Conservation (phyloP, 2,888 invertebrate species). For the Ephialtes manifestator region DNA sequence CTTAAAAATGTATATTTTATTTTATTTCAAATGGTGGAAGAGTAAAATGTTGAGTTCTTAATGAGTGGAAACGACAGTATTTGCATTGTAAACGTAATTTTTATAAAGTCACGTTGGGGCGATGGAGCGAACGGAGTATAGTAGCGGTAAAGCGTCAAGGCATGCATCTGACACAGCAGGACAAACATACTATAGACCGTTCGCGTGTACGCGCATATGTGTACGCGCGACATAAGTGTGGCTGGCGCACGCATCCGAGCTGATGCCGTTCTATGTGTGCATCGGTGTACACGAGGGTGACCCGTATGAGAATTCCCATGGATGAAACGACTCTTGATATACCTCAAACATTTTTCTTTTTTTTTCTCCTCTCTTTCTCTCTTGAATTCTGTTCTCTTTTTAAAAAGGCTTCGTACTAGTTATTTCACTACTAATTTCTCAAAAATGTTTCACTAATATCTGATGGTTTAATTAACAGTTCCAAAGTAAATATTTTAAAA, state of each 20-base stretch:
- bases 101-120: slow-evolving; percentile 15
- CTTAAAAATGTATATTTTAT: background rate
- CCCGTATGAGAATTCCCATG: slow-evolving; percentile 70
- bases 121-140: slow-evolving; percentile 23
- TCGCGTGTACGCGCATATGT: slow-evolving; percentile 71
- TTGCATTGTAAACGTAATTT: background rate
- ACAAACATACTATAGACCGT: slow-evolving; percentile 62
- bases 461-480: no score
- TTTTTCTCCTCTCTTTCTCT: slow-evolving; percentile 2
- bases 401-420: no score
- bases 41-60: background rate
- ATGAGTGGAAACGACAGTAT: background rate
- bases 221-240: slow-evolving; percentile 84
- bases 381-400: no score
- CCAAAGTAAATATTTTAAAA: no score
- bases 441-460: no score
- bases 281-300: slow-evolving; percentile 36
- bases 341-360: slow-evolving; percentile 29
- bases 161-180: slow-evolving; percentile 68
- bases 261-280: slow-evolving; percentile 70
- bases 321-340: slow-evolving; percentile 63
- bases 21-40: background rate
- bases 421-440: no score
- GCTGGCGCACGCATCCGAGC: slow-evolving; percentile 82
- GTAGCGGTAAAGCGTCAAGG: slow-evolving; percentile 71